Evolutionary conservation across 2,888 invertebrate species (phyloP).

Genomic region (Amblyjoppa fuscipennis): DNA sequence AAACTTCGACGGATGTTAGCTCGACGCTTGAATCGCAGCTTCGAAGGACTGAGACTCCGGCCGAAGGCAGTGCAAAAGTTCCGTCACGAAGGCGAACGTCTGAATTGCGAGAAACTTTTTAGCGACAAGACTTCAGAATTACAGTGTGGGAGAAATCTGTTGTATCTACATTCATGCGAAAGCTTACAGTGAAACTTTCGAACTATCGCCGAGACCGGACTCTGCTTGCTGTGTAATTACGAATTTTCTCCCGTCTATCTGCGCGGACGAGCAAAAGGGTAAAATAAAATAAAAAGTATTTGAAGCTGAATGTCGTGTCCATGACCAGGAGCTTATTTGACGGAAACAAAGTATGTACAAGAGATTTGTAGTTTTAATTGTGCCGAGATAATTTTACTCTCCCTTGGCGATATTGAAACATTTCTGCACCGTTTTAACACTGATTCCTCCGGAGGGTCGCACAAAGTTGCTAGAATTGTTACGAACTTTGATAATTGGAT

Average conservation of each 20-base stretch:
- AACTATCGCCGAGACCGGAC: not conserved
- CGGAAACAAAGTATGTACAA: not conserved
- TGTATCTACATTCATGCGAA: slow-evolving; percentile 24
- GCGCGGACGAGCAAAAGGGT: not conserved
- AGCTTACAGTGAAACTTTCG: slow-evolving; percentile 25
- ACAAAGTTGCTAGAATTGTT: slow-evolving; percentile 23
- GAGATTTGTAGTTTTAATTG: not conserved
- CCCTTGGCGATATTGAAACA: not conserved
- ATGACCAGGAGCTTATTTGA: not conserved
- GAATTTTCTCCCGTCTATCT: slow-evolving; percentile 30
- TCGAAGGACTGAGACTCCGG: not conserved
- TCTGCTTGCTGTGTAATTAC: slow-evolving; percentile 45
- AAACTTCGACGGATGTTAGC: slow-evolving; percentile 17
- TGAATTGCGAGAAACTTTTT: slow-evolving; percentile 53
- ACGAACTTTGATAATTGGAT: slow-evolving; percentile 31
- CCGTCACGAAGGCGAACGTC: slow-evolving; percentile 28
- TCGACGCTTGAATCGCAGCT: slow-evolving; percentile 10
- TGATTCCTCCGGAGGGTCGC: slow-evolving; percentile 21
- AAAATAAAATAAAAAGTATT: not conserved
- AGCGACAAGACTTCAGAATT: slow-evolving; percentile 24
- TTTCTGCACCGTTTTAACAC: slow-evolving; percentile 10
- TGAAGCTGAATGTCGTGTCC: not conserved
- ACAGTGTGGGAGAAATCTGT: slow-evolving; percentile 28
- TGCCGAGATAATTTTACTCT: not conserved
- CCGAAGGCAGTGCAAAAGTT: slow-evolving; percentile 15